Evolutionary conservation across 2,113 vertebrate genomes (phyloP).

Genomic region (Atractosteus spatula): DNA sequence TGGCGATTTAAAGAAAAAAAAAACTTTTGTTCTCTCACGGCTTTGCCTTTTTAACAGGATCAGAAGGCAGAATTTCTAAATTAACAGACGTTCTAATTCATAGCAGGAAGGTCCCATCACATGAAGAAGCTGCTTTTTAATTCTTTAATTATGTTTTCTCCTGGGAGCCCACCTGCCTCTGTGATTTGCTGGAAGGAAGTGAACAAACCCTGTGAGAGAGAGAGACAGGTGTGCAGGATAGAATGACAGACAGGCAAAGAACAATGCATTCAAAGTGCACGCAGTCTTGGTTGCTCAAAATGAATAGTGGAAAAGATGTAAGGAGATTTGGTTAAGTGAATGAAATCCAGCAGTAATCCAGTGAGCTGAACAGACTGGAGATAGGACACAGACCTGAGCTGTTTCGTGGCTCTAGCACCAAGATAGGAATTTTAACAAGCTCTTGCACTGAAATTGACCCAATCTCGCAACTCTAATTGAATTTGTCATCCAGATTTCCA

Average conservation of each 20-base stretch:
- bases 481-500: too few species aligned
- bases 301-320: background rate
- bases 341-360: background rate
- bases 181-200: slow-evolving; percentile 14
- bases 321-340: background rate
- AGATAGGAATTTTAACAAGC: too few species aligned
- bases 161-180: slow-evolving; percentile 4
- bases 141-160: too few species aligned
- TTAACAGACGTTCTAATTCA: background rate
- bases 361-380: too few species aligned
- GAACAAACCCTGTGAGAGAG: background rate
- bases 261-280: slow-evolving; percentile 47
- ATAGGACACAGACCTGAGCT: too few species aligned
- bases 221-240: slow-evolving; percentile 12
- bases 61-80: too few species aligned
- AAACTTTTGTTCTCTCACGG: background rate
- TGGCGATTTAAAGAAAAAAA: too few species aligned
- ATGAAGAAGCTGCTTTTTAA: background rate
- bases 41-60: background rate
- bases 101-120: background rate
- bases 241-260: slow-evolving; percentile 25
- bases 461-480: too few species aligned
- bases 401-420: too few species aligned
- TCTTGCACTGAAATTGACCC: too few species aligned
- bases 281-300: slow-evolving; percentile 27